Base-by-base conservation (phyloP, 2,113 vertebrate species). In the Lophius piscatorius region DNA sequence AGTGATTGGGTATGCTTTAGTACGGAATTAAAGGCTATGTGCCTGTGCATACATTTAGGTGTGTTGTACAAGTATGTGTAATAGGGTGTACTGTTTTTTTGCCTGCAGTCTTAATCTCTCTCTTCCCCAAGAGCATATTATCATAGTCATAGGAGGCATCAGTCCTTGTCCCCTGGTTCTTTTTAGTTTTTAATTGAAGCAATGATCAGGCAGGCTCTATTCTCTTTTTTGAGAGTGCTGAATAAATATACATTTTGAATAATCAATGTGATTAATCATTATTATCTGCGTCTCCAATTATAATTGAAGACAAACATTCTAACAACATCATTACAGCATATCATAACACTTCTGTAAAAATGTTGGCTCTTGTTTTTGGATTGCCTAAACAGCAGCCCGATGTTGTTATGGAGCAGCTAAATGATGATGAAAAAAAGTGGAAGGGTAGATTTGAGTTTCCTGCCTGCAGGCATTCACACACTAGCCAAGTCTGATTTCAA, bases 391-490 rank as follows among this genome's bases (percentile, higher is more conserved):
- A 80, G 75, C 73, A 56, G 75, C 54, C 58, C 65, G 69, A 71
- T 61, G 36, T 80, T 80, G 80, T 75, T 72, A 38, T 36, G 20
- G 28, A 45, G 59, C 44, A 4, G 45, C 51, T 67, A 77, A 78
- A 84, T 73, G 65, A 78, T 78, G 84, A 80, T 80, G 84, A 78
- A 74, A 78, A 76, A 2, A 36, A 79, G 76, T 76, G 63, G 56
- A 80, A 63, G 69, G 50, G 34, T 52, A 73, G 64, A 65, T 72
- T 65, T 65, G 49, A 60, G 67, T 65, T 77, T 34, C 4, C 57
- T n/a, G 70, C 82, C 82, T 47, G 71, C 72, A 67, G 84, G 65
- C 72, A 50, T 78, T 55, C 71, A 38, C 34, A 51, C 16, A 59
- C 21, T 48, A 63, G 77, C 80, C 82, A 87, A 80, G 65, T 74